Percentiles rank a stretch among this genome's conserved stretches.
These are phyloP conservation scores for Cochlearius cochlearius DNA, from an alignment of 2,113 vertebrate species.

Conservation along the genomic window DNA sequence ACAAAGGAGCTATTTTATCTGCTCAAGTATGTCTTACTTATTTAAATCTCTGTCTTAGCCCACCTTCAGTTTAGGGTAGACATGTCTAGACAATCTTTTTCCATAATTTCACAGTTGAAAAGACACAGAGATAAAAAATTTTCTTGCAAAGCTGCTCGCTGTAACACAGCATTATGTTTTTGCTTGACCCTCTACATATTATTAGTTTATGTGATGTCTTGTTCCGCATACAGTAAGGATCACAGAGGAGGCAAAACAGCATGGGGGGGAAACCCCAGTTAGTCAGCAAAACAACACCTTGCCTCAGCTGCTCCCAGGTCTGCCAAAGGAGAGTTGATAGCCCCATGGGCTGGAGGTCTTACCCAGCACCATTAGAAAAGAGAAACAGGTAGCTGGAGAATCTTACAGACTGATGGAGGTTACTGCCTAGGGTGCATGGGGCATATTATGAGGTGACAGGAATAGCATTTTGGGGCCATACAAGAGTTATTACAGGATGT, in stretches of 20 bases:
- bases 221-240: not conserved
- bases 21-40: not conserved
- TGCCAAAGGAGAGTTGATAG: not conserved
- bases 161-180: not conserved
- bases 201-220: not conserved
- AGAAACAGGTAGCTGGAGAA: not conserved
- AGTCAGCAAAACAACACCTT: not conserved
- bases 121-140: not conserved
- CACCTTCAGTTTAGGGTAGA: not conserved
- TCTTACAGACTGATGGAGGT: rapidly evolving
- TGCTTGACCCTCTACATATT: not conserved
- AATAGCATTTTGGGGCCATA: not conserved
- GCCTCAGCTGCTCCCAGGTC: not conserved
- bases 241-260: not conserved
- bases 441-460: not conserved
- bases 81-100: not conserved
- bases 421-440: not conserved
- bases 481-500: not conserved
- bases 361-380: not conserved
- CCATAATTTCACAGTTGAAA: not conserved
- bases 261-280: not conserved
- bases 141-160: not conserved
- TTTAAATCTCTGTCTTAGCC: not conserved
- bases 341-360: not conserved
- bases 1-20: not conserved